Conservation (phyloP, 2,888 invertebrate species). For the Phengaris alcon region DNA sequence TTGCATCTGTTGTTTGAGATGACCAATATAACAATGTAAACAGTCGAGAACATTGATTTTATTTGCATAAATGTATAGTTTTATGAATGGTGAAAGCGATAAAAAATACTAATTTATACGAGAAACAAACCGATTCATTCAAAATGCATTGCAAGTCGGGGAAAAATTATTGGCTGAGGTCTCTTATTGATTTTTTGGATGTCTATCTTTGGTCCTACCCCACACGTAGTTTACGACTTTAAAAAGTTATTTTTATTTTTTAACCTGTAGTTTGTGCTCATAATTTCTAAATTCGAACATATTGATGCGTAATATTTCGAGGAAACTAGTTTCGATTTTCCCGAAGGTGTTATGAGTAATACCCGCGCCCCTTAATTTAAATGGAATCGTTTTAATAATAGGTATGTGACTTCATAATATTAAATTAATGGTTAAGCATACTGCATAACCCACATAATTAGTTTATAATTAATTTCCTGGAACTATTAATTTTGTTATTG, state of each 20-base stretch:
- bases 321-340: neutral
- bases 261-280: neutral
- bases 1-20: conserved; percentile 50
- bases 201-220: conserved; percentile 35
- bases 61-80: conserved; percentile 57
- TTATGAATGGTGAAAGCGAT: conserved; percentile 68
- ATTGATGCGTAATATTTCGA: conserved; percentile 20
- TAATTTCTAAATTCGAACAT: conserved; percentile 7
- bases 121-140: conserved; percentile 38
- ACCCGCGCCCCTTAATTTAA: conserved; percentile 1
- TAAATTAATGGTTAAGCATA: neutral
- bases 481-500: neutral
- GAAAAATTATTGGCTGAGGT: conserved; percentile 35
- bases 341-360: conserved; percentile 21
- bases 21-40: conserved; percentile 62
- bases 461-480: neutral
- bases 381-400: neutral
- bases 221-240: conserved; percentile 38
- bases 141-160: conserved; percentile 19
- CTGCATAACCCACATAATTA: neutral
- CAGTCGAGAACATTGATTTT: conserved; percentile 70
- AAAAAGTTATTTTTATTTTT: conserved; percentile 10
- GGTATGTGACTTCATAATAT: neutral
- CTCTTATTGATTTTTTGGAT: conserved; percentile 51
- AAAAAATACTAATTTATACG: conserved; percentile 46